A percentile compares a stretch with the other conserved stretches of the same genome.
These are phyloP conservation scores for Parazoanthus atlanticus DNA, from an alignment of 92 coral and sea anemone genomes.

Conservation along the genomic window DNA sequence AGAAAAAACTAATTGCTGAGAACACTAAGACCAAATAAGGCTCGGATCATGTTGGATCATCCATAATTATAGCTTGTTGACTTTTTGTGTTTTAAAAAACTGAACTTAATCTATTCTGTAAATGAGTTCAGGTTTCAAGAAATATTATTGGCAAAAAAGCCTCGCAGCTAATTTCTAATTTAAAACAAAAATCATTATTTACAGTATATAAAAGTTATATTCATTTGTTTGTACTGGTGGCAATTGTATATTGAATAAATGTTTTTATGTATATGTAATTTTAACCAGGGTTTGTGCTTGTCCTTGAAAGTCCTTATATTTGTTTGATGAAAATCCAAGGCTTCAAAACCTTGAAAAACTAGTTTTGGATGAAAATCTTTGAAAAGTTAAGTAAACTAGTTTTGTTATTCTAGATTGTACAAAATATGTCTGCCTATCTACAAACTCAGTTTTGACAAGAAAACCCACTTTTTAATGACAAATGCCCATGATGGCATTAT, in stretches of 20 bases:
- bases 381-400: not conserved
- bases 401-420: not conserved
- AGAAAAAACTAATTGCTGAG: conserved; percentile 8
- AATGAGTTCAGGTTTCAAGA: not conserved
- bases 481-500: not conserved
- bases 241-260: not conserved
- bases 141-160: not conserved
- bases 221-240: not conserved
- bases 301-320: not conserved
- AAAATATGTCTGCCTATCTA: not conserved
- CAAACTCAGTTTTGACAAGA: not conserved
- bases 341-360: no score
- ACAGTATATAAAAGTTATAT: no score
- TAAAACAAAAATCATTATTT: not conserved
- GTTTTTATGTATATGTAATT: not conserved
- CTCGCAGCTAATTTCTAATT: not conserved
- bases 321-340: no score
- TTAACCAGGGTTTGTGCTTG: not conserved
- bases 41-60: not conserved
- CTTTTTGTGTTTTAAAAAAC: conserved; percentile 19
- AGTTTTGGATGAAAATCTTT: no score
- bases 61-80: not conserved
- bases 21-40: conserved; percentile 23
- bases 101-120: not conserved
- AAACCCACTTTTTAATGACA: not conserved